phyloP scores from a whole-genome alignment of 1,140 invertebrate species.

The Ericerus pela region DNA sequence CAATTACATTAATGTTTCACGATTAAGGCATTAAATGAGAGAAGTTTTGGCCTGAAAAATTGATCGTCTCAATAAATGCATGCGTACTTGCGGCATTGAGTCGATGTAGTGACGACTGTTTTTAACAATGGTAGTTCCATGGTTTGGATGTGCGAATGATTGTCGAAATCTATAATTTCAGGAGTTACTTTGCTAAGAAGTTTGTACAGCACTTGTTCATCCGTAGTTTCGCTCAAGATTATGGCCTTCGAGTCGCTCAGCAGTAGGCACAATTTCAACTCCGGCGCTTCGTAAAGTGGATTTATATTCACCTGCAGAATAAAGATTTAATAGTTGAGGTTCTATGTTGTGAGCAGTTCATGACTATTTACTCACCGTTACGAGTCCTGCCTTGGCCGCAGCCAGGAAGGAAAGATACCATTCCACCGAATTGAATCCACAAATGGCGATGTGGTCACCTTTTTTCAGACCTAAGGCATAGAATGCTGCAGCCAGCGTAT shows the following conservation, averaged over 20 bases:
- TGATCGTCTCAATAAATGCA: too few species aligned
- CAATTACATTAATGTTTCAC: too few species aligned
- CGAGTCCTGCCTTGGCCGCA: slow-evolving; percentile 61
- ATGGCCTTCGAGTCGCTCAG: slow-evolving; percentile 11
- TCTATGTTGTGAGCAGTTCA: too few species aligned
- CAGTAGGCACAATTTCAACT: neutral
- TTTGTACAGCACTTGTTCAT: neutral
- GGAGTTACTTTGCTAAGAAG: neutral
- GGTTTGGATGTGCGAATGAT: neutral
- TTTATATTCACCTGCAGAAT: slow-evolving; percentile 11
- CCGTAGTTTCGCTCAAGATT: slow-evolving; percentile 7
- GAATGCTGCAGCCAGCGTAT: slow-evolving; percentile 69
- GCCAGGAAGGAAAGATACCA: slow-evolving; percentile 70
- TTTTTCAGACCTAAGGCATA: slow-evolving; percentile 53
- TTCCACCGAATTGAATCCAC: slow-evolving; percentile 69
- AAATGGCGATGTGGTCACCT: slow-evolving; percentile 76
- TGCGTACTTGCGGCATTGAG: neutral
- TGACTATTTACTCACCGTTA: slow-evolving; percentile 50
- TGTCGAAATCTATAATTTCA: neutral
- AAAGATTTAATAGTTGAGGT: too few species aligned
- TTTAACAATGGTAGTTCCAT: neutral
- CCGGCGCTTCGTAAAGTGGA: slow-evolving; percentile 9
- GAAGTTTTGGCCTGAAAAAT: too few species aligned
- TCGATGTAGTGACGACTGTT: neutral
- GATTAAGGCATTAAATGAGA: too few species aligned